A percentile compares a stretch with the other conserved stretches of the same genome.
Evolutionary conservation across 1,140 invertebrate species (phyloP).

Genomic region (Melitaea cinxia): DNA sequence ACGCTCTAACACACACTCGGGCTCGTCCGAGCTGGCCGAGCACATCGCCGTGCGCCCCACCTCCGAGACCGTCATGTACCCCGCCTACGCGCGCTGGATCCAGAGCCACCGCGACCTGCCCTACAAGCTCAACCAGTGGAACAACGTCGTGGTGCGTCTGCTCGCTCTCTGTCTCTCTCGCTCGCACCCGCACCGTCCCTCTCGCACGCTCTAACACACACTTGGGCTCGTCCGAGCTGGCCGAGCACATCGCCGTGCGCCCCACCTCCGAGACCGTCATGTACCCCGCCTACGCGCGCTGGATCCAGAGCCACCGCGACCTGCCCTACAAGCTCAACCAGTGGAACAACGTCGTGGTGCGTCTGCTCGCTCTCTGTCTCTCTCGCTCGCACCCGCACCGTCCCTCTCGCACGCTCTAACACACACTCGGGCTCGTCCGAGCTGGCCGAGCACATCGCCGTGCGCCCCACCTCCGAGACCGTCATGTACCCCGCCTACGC

Average conservation of each 20-base stretch:
- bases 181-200: neutral
- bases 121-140: slow-evolving; percentile 99
- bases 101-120: slow-evolving; percentile 99
- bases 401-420: no score
- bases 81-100: slow-evolving; percentile 98
- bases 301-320: slow-evolving; percentile 99
- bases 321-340: slow-evolving; percentile 98
- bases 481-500: slow-evolving; percentile 98
- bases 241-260: no score
- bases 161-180: no score
- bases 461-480: no score
- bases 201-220: no score
- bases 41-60: slow-evolving; percentile 99
- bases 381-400: neutral
- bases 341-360: slow-evolving; percentile 99
- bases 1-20: slow-evolving; percentile 98
- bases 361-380: no score
- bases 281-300: slow-evolving; percentile 98
- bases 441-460: slow-evolving; percentile 96
- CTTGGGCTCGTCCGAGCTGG: slow-evolving; percentile 95
- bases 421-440: slow-evolving; percentile 97
- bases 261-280: no score
- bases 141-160: slow-evolving; percentile 97
- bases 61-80: slow-evolving; percentile 99
- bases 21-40: slow-evolving; percentile 96